These are phyloP conservation scores for Thaumetopoea pityocampa DNA, from an alignment of 1,140 invertebrate species.

Conservation along the genomic window DNA sequence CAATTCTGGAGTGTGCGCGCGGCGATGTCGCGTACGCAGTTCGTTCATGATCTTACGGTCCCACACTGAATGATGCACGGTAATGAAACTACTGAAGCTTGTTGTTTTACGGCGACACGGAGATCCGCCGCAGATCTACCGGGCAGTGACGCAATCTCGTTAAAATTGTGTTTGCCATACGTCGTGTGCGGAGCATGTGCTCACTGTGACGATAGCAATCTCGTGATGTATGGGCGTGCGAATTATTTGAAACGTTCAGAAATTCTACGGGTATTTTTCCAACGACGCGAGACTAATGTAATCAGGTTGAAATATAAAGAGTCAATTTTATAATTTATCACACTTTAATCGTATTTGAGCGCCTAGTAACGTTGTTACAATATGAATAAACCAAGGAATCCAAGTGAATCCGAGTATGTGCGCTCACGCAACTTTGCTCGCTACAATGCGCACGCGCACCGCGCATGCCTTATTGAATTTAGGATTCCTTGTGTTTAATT, in stretches of 20 bases:
- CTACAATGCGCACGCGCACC: slow-evolving; percentile 4
- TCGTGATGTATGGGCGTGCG: too few relatives aligned
- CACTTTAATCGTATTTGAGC: neutral
- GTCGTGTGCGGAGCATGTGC: neutral
- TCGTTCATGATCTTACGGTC: too few relatives aligned
- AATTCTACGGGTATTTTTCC: neutral
- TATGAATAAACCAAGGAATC: slow-evolving; percentile 11
- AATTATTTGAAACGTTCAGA: slow-evolving; percentile 4
- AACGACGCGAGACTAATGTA: neutral
- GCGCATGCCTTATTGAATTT: slow-evolving; percentile 1
- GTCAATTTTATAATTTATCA: neutral
- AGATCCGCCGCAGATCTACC: neutral
- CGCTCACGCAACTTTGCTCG: slow-evolving; percentile 11
- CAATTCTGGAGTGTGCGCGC: too few relatives aligned
- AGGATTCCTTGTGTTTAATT: slow-evolving; percentile 13
- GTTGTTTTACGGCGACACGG: slow-evolving; percentile 3
- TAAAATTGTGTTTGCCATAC: slow-evolving; percentile 19
- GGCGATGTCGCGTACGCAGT: too few relatives aligned
- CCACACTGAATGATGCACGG: slow-evolving; percentile 4
- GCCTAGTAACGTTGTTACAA: slow-evolving; percentile 10
- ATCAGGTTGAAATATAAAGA: neutral
- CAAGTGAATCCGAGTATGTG: slow-evolving; percentile 5
- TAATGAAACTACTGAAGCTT: slow-evolving; percentile 5
- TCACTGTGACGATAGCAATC: slow-evolving; percentile 5
- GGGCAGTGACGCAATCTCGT: slow-evolving; percentile 20